Percentiles rank a stretch among this genome's conserved stretches.
These are phyloP conservation scores for Hepsetus odoe DNA, from an alignment of 2,113 vertebrate genomes.

Conservation along the genomic window DNA sequence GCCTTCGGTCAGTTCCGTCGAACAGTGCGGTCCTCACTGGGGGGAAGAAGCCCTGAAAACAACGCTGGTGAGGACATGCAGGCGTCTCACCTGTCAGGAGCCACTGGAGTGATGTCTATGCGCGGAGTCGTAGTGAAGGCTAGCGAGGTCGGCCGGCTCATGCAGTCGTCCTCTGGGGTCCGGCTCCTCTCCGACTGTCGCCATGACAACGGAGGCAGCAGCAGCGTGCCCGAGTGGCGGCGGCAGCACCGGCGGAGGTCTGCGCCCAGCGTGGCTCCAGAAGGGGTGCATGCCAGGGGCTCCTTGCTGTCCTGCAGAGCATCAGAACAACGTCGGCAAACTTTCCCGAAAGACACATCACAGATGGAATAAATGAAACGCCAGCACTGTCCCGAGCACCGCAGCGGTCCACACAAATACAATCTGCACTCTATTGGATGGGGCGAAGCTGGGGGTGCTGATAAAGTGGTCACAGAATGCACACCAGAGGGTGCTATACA, in stretches of 20 bases:
- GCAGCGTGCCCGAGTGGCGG: slow-evolving; percentile 88
- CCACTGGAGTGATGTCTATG: slow-evolving; percentile 89
- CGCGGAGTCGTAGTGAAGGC: slow-evolving; percentile 82
- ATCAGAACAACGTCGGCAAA: background rate
- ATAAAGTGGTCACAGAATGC: background rate
- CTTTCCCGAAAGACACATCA: too few relatives aligned
- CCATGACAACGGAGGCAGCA: slow-evolving; percentile 89
- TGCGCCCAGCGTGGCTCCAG: slow-evolving; percentile 80
- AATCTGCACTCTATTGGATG: too few relatives aligned
- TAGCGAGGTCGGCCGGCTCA: slow-evolving; percentile 85
- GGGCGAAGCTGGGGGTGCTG: too few relatives aligned
- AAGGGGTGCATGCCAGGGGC: slow-evolving; percentile 74
- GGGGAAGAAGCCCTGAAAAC: too few relatives aligned
- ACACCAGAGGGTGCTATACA: background rate
- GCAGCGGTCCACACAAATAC: too few relatives aligned
- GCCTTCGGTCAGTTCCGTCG: background rate
- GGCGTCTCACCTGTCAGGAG: slow-evolving; percentile 85
- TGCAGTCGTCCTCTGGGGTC: slow-evolving; percentile 81
- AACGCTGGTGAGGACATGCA: too few relatives aligned
- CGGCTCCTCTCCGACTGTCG: slow-evolving; percentile 81
- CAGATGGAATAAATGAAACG: too few relatives aligned
- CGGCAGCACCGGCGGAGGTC: slow-evolving; percentile 87
- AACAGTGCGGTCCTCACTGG: too few relatives aligned
- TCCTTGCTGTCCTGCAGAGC: slow-evolving; percentile 79
- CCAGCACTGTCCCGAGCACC: too few relatives aligned